Base-by-base conservation (phyloP, 2,113 vertebrate genomes). In the Peromyscus polionotus region DNA sequence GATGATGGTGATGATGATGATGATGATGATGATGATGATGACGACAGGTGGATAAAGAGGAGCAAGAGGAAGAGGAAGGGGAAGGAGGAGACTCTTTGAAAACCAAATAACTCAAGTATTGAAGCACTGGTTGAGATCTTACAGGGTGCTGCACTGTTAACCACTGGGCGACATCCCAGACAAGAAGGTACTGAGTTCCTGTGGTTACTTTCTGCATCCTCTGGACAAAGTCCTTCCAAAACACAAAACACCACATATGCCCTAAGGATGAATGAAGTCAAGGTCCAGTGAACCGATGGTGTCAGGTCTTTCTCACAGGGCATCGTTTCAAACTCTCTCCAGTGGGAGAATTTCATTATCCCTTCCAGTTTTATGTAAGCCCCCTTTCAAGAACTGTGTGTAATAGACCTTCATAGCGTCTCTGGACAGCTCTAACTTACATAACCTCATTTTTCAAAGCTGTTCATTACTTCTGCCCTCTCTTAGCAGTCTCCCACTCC, bases 361-460 rank as follows among this genome's bases (percentile, higher is more conserved):
- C 92, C 95, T 98, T 98, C 97, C 98, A 97, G 97, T 98, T 98
- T 98, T 95, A 98, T 98, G 96, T 96, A 93, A 97, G 94, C 48
- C 94, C 94, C 96, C 97, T 98, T 97, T 91, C 0, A 13, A 97
- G 97, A 97, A 97, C 91, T 96, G 95, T 97, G 91, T 87, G 95
- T 97, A 98, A 98, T 72, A 98, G 98, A 97, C 95, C 92, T 92
- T 98, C 93, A 88, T 95, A 95, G 91, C 61, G 97, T 97, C 98
- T 97, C 96, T 94, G 97, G 96, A 95, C 45, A 98, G 95, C 68
- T 97, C 95, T 96, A 97, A 96, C 17, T 98, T 98, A 98, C 92
- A 97, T 95, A 98, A 97, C 94, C 97, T 98, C 96, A 97, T 98
- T 98, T 98, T 98, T 98, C 97, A 98, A 94, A 93, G 13, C 72